A percentile compares a stretch with the other conserved stretches of the same genome.
Evolutionary conservation across 2,797 vertebrate genomes (phyloP).

Genomic region (Poecilia wingei): DNA sequence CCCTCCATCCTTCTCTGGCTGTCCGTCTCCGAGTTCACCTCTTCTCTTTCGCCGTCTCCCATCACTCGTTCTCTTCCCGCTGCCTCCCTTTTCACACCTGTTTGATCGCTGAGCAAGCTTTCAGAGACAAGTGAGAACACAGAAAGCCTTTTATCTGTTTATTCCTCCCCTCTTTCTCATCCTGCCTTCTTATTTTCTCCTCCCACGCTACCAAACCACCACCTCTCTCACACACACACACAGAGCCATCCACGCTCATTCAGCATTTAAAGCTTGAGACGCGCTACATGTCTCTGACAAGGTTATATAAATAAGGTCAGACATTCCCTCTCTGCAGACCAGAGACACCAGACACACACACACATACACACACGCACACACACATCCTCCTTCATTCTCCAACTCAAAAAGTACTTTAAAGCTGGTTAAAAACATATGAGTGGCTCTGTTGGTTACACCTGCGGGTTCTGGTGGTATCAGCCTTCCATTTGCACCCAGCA

Average conservation of each 20-base stretch:
- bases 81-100: conserved; percentile 52
- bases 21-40: conserved; percentile 17
- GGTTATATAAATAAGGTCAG: conserved; percentile 59
- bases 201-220: conserved; percentile 13
- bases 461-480: conserved; percentile 23
- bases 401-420: conserved; percentile 13
- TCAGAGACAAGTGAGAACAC: conserved; percentile 79
- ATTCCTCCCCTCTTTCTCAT: conserved; percentile 45
- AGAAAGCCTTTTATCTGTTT: conserved; percentile 83
- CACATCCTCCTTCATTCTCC: conserved; percentile 8
- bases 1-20: conserved; percentile 30
- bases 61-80: conserved; percentile 14
- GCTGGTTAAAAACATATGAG: conserved; percentile 33
- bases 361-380: conserved; percentile 26
- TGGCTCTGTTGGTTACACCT: conserved; percentile 7
- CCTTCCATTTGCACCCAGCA: conserved; percentile 37
- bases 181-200: conserved; percentile 27
- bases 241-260: conserved; percentile 12
- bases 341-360: conserved; percentile 19
- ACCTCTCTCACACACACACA: conserved; percentile 12
- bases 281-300: conserved; percentile 42
- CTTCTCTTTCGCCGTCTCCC: conserved; percentile 16
- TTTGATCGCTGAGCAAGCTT: conserved; percentile 64
- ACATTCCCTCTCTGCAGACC: conserved; percentile 24
- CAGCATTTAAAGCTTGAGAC: conserved; percentile 36